Evolutionary conservation across 2,797 vertebrate genomes (phyloP), one percentile per base, ranked within the genome.

Genomic region (Helarctos malayanus): DNA sequence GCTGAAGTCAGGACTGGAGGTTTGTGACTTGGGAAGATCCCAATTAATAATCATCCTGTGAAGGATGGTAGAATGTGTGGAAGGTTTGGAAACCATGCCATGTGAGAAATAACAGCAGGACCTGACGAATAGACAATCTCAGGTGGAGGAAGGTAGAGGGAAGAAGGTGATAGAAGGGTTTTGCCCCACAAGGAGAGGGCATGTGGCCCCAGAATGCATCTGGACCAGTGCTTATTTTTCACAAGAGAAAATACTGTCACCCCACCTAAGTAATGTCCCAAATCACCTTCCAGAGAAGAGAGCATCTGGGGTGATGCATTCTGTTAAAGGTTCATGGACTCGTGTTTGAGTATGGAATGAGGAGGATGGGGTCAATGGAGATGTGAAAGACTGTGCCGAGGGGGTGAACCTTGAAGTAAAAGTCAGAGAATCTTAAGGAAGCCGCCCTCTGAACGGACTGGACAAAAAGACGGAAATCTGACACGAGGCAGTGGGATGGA

Each of bases 181-280:
- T 41, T 4, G 0, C 5, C 38, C 49, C 54, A 19, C 14, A 2
- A 1, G 29, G 9, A 61, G 29, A 5, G 13, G 15, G 32, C 4
- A 4, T 32, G 16, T 82, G 19, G 0, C 38, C 57, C 35, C 38
- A 25, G 82, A 15, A 52, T 49, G 15, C 21, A 23, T 5, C 38
- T 21, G n/a, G 16, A 54, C 21, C 32, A 11, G 1, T 23, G 75
- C 19, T 68, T 57, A 15, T 29, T 54, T 75, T 65, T 89, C 45
- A 56, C 7, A 59, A 85, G 41, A 54, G 29, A 81, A 85, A 65
- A 69, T 19, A 5, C 14, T 82, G 69, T 59, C 9, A 16, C 1
- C 21, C 7, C 56, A 27, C 41, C 35, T 71, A 57, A 69, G 2
- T 15, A 35, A 69, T 3, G 7, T 76, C 12, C 4, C 41, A 18